A percentile compares a stretch with the other conserved stretches of the same genome.
Evolutionary conservation across 2,113 vertebrate genomes (phyloP).

Genomic region (Chamaea fasciata): DNA sequence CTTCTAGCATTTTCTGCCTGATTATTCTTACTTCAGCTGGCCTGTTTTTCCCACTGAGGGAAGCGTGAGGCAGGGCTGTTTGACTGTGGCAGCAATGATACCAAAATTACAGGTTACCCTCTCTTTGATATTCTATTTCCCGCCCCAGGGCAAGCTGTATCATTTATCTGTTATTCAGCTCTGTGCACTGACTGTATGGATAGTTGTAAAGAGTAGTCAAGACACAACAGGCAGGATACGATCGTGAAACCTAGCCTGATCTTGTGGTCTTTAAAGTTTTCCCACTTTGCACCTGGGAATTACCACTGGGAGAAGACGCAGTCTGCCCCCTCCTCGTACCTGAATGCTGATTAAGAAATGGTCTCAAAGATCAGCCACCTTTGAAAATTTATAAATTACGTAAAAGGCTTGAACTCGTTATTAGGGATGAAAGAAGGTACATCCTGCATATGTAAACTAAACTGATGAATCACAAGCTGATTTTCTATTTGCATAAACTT

Average conservation of each 20-base stretch:
- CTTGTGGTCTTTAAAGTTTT: background rate
- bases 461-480: background rate
- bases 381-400: background rate
- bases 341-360: background rate
- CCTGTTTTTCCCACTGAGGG: background rate
- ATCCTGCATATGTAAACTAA: background rate
- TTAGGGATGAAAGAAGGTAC: background rate
- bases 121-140: background rate
- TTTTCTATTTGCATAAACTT: background rate
- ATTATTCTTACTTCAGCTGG: background rate
- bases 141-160: background rate
- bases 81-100: background rate
- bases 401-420: background rate
- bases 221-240: background rate
- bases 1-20: background rate
- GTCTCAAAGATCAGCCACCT: background rate
- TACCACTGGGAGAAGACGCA: background rate
- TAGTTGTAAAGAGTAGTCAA: background rate
- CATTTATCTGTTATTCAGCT: background rate
- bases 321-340: background rate
- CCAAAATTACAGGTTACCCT: background rate
- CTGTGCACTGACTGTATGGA: background rate
- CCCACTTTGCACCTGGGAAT: background rate
- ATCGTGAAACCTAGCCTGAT: background rate
- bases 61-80: background rate